A percentile compares a stretch with the other conserved stretches of the same genome.
phyloP scores from a whole-genome alignment of 2,113 vertebrate genomes.

The Pterophyllum scalare region DNA sequence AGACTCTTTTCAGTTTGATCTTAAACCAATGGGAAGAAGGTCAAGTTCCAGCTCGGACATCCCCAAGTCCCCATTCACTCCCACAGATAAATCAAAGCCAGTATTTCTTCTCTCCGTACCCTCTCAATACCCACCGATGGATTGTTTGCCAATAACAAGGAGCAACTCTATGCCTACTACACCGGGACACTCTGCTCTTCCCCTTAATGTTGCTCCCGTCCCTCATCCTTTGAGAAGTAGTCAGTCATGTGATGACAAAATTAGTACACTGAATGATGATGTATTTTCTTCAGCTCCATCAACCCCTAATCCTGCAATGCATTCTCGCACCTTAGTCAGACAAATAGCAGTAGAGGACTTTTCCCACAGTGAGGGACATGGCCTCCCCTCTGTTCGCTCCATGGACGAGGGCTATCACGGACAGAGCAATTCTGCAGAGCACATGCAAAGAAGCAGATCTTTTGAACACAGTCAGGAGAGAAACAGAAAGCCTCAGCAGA shows the following conservation, averaged over 20 bases:
- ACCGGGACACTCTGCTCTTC: conserved; percentile 90
- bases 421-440: conserved; percentile 79
- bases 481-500: conserved; percentile 88
- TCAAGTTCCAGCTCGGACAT: conserved; percentile 98
- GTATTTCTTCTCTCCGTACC: conserved; percentile 97
- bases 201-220: conserved; percentile 85
- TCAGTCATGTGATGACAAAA: conserved; percentile 98
- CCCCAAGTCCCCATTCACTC: conserved; percentile 98
- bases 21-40: conserved; percentile 93
- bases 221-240: conserved; percentile 90
- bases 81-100: conserved; percentile 96
- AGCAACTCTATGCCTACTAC: conserved; percentile 98
- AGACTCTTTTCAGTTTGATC: conserved; percentile 99
- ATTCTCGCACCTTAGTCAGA: conserved; percentile 91
- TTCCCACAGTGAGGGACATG: conserved; percentile 84
- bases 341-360: conserved; percentile 95
- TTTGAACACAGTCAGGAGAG: conserved; percentile 86
- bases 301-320: conserved; percentile 86
- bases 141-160: conserved; percentile 97
- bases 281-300: conserved; percentile 92
- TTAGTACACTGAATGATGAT: conserved; percentile 89
- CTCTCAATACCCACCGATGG: conserved; percentile 86
- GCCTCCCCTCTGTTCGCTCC: conserved; percentile 82
- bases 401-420: conserved; percentile 88
- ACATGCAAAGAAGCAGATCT: conserved; percentile 85